Evolutionary conservation across 2,888 invertebrate genomes (phyloP).

Genomic region (Leptarthrus brevirostris): DNA sequence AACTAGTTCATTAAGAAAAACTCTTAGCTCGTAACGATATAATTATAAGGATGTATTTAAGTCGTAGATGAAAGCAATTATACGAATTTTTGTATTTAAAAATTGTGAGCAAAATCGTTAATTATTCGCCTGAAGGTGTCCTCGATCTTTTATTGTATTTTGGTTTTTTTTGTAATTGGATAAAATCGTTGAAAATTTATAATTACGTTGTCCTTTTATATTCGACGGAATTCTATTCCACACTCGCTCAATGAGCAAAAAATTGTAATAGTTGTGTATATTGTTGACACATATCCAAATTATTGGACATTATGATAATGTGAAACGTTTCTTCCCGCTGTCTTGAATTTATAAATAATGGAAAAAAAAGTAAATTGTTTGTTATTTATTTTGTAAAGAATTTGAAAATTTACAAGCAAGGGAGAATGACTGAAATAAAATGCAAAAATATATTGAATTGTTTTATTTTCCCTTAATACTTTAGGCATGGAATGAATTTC

Average conservation of each 20-base stretch:
- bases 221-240: background rate
- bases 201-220: constrained; percentile 25
- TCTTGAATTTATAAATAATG: constrained; percentile 14
- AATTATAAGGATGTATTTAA: constrained; percentile 11
- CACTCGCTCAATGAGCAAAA: background rate
- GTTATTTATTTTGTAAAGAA: constrained; percentile 39
- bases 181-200: constrained; percentile 28
- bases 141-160: constrained; percentile 13
- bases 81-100: constrained; percentile 38
- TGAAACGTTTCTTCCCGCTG: constrained; percentile 7
- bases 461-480: constrained; percentile 9
- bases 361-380: constrained; percentile 14
- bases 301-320: constrained; percentile 4
- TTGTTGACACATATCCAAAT: constrained; percentile 44
- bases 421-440: constrained; percentile 43
- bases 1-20: constrained; percentile 22
- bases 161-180: constrained; percentile 7
- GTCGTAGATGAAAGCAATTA: constrained; percentile 28
- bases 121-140: constrained; percentile 25
- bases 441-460: constrained; percentile 5
- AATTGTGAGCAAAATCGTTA: constrained; percentile 36
- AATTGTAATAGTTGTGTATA: constrained; percentile 21
- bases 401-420: constrained; percentile 30
- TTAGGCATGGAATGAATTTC: no score
- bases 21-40: constrained; percentile 4